Conservation (phyloP, 2,797 vertebrate genomes). For the Mus minutoides region DNA sequence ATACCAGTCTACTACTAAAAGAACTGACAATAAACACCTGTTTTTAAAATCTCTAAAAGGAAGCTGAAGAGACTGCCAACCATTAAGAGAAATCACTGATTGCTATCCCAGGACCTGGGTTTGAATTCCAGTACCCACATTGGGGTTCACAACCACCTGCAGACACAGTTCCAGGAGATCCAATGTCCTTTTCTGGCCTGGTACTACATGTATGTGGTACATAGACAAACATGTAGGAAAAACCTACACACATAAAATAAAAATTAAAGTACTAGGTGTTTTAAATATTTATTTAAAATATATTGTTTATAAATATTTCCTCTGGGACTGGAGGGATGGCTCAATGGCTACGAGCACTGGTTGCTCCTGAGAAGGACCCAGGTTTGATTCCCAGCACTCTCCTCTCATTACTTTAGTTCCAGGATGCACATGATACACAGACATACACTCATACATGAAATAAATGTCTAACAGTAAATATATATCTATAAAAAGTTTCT, state of each 20-base stretch:
- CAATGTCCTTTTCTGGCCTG: background rate
- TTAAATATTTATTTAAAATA: background rate
- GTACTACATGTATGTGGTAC: background rate
- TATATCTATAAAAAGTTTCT: background rate
- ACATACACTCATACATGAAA: background rate
- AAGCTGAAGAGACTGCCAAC: background rate
- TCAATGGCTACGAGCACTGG: background rate
- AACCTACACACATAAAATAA: background rate
- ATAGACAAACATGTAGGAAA: background rate
- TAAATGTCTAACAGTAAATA: background rate
- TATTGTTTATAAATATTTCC: background rate
- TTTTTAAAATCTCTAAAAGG: background rate
- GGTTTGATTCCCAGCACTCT: background rate
- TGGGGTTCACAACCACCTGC: background rate
- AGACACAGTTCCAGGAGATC: background rate
- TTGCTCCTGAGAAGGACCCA: background rate
- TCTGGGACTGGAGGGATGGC: background rate
- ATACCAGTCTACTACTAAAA: background rate
- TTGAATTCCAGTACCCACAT: background rate
- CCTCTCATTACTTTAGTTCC: background rate
- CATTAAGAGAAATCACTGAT: background rate
- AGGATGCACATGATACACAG: background rate
- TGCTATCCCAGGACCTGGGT: background rate
- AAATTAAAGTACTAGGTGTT: background rate
- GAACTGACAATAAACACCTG: background rate